Conservation (phyloP, 2,113 vertebrate species). For the Stegastes partitus region DNA sequence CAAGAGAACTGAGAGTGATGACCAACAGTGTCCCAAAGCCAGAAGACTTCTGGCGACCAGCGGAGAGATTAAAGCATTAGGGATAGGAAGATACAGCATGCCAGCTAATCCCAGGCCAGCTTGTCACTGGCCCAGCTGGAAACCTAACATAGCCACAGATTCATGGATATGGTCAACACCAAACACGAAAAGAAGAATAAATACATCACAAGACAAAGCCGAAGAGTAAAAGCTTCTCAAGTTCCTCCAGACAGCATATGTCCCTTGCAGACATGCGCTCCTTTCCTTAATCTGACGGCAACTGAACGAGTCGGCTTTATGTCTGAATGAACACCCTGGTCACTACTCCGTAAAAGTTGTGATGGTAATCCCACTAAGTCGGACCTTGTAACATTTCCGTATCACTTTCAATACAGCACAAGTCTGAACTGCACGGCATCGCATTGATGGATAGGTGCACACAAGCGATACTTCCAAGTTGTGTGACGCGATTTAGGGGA, state of each 20-base stretch:
- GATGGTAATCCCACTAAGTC: too few species aligned
- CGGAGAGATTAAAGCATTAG: slow-evolving; percentile 85
- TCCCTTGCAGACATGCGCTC: too few species aligned
- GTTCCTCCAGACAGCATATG: not conserved
- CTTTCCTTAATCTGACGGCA: too few species aligned
- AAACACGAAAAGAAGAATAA: slow-evolving; percentile 12
- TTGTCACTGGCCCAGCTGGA: slow-evolving; percentile 76
- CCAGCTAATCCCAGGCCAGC: slow-evolving; percentile 82
- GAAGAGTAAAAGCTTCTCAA: not conserved
- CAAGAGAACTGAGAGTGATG: slow-evolving; percentile 29
- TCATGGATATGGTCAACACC: slow-evolving; percentile 21
- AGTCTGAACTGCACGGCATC: too few species aligned
- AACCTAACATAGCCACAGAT: slow-evolving; percentile 63
- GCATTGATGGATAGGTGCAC: too few species aligned
- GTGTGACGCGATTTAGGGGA: too few species aligned
- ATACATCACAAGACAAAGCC: not conserved
- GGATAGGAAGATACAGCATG: slow-evolving; percentile 79
- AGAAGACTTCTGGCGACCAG: slow-evolving; percentile 60
- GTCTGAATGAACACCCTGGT: too few species aligned
- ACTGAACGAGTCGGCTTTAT: too few species aligned
- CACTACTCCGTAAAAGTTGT: too few species aligned
- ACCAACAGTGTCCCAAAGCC: slow-evolving; percentile 55
- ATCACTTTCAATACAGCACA: too few species aligned
- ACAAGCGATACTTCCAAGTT: too few species aligned
- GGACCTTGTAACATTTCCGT: too few species aligned